These are phyloP conservation scores for Danio kyathit DNA, from an alignment of 2,797 vertebrate genomes.

Conservation along the genomic window DNA sequence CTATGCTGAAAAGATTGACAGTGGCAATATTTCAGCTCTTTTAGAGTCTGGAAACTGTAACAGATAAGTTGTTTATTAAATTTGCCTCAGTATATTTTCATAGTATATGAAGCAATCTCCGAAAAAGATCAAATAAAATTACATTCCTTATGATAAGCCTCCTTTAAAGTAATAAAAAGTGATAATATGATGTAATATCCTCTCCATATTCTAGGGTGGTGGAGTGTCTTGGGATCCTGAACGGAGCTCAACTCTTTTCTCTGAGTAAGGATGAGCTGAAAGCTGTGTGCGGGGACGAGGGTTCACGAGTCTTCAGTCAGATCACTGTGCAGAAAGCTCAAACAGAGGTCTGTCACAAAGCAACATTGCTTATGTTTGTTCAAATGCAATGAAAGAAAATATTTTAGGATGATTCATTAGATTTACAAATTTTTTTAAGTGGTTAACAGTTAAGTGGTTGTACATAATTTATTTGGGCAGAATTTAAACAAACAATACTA, in stretches of 20 bases:
- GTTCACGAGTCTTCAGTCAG: constrained; percentile 85
- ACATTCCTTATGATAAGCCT: background rate
- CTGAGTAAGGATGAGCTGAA: constrained; percentile 86
- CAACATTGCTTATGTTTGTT: background rate
- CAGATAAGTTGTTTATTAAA: constrained; percentile 9
- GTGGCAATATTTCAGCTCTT: background rate
- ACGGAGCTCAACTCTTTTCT: constrained; percentile 86
- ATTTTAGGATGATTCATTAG: too few species aligned
- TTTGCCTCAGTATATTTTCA: background rate
- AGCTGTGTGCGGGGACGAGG: constrained; percentile 85
- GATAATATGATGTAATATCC: background rate
- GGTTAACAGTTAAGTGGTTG: too few species aligned
- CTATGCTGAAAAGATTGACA: background rate
- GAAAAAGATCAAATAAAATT: background rate
- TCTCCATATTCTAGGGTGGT: constrained; percentile 73
- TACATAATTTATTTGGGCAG: too few species aligned
- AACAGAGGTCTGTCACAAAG: constrained; percentile 78
- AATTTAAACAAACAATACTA: too few species aligned
- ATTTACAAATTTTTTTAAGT: too few species aligned
- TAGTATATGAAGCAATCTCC: background rate
- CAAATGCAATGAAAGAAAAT: background rate
- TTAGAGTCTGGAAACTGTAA: constrained; percentile 4
- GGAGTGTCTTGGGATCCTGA: constrained; percentile 83
- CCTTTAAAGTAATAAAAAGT: background rate
- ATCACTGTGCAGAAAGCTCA: constrained; percentile 83